phyloP scores from a whole-genome alignment of 2,797 vertebrate species.

The Poecile montanus region DNA sequence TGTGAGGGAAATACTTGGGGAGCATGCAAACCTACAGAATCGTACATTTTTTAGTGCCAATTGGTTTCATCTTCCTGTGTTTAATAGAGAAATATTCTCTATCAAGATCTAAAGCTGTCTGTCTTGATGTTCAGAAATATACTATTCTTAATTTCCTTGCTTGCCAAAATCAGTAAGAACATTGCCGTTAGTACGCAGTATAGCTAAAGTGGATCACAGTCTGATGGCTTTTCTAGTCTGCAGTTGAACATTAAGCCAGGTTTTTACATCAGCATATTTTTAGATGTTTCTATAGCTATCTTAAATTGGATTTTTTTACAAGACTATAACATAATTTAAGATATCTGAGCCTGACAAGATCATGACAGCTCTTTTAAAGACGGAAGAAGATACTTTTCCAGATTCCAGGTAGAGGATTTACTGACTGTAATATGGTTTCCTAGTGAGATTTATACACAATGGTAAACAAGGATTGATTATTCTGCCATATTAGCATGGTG shows the following conservation, averaged over 20 bases:
- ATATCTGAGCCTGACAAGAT: not conserved
- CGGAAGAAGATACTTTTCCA: not conserved
- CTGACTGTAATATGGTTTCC: not conserved
- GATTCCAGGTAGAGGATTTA: not conserved
- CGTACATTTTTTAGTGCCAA: not conserved
- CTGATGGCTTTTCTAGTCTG: not conserved
- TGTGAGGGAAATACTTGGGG: not conserved
- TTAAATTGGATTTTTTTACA: not conserved
- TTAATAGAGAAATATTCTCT: not conserved
- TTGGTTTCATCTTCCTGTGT: not conserved
- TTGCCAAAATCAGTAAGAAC: not conserved
- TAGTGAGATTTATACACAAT: not conserved
- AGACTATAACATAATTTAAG: not conserved
- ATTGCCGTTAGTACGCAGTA: not conserved
- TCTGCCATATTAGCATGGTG: not conserved
- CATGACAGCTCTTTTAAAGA: not conserved
- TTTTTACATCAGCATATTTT: not conserved
- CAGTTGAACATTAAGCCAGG: not conserved
- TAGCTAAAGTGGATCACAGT: not conserved
- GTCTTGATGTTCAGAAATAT: not conserved
- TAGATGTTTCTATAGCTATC: not conserved
- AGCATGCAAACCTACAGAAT: not conserved
- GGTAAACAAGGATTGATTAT: slow-evolving; percentile 18
- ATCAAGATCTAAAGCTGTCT: not conserved
- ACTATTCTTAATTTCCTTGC: not conserved